Percentiles rank a stretch among this genome's conserved stretches.
phyloP scores from a whole-genome alignment of 1,140 invertebrate species.

The Agraylea sexmaculata region DNA sequence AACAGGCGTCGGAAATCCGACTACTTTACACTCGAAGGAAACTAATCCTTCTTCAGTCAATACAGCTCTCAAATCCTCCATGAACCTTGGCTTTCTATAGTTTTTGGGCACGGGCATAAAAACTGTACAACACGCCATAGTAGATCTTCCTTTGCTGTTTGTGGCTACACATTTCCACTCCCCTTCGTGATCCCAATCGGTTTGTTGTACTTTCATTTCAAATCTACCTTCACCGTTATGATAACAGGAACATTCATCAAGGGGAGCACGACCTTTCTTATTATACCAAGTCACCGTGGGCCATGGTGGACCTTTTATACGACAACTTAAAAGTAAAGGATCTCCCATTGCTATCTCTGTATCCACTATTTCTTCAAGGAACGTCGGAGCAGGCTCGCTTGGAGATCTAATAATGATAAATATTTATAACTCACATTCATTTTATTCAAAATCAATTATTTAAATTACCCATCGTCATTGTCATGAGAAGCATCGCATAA shows the following conservation, averaged over 20 bases:
- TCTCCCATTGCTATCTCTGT: slow-evolving; percentile 66
- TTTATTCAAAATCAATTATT: slow-evolving; percentile 12
- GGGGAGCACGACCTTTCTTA: slow-evolving; percentile 57
- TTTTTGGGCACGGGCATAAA: slow-evolving; percentile 80
- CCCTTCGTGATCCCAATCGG: slow-evolving; percentile 69
- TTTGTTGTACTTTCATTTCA: slow-evolving; percentile 55
- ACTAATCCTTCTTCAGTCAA: slow-evolving; percentile 83
- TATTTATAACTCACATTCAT: background rate
- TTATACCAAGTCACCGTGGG: slow-evolving; percentile 75
- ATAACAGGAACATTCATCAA: slow-evolving; percentile 53
- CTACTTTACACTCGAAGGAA: slow-evolving; percentile 86
- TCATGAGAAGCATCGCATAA: slow-evolving; percentile 52
- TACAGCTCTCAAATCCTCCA: slow-evolving; percentile 77
- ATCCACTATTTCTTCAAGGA: slow-evolving; percentile 57
- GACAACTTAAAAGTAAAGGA: slow-evolving; percentile 54
- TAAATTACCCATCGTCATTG: slow-evolving; percentile 39
- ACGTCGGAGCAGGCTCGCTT: slow-evolving; percentile 62
- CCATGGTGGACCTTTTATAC: slow-evolving; percentile 72
- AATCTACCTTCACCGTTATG: slow-evolving; percentile 73
- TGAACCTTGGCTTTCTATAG: slow-evolving; percentile 76
- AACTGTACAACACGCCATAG: slow-evolving; percentile 57
- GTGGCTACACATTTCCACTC: slow-evolving; percentile 82
- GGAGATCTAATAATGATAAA: slow-evolving; percentile 18
- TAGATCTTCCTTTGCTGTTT: slow-evolving; percentile 55
- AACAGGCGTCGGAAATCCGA: slow-evolving; percentile 76